Conservation (phyloP, 2,888 invertebrate species). For the Chesias legatella region DNA sequence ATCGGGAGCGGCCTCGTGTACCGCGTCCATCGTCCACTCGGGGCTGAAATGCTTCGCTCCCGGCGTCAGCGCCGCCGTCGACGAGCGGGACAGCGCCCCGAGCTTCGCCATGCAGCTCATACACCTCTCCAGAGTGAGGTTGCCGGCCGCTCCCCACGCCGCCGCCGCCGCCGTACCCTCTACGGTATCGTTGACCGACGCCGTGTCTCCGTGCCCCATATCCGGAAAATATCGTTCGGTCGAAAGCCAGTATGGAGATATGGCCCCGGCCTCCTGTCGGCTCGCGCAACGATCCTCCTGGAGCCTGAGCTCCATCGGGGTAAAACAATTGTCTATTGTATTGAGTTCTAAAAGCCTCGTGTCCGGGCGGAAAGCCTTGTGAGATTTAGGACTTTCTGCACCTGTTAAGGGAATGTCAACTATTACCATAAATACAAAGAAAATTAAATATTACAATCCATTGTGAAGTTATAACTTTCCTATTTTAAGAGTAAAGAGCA, state of each 20-base stretch:
- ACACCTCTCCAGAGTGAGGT: conserved; percentile 82
- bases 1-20: conserved; percentile 47
- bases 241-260: conserved; percentile 84
- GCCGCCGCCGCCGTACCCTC: conserved; percentile 46
- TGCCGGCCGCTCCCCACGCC: conserved; percentile 71
- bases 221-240: conserved; percentile 76
- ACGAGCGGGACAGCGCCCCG: conserved; percentile 85
- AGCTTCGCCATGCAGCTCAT: conserved; percentile 90
- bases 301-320: conserved; percentile 54
- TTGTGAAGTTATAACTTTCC: too few species aligned
- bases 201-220: conserved; percentile 60
- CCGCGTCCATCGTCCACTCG: conserved; percentile 78
- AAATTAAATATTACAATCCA: background rate
- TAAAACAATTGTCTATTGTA: conserved; percentile 66
- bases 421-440: too few species aligned
- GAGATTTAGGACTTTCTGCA: conserved; percentile 51
- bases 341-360: conserved; percentile 76
- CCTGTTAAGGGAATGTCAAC: conserved; percentile 31
- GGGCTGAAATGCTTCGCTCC: conserved; percentile 76
- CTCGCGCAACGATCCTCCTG: conserved; percentile 50
- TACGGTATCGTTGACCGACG: conserved; percentile 50
- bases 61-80: conserved; percentile 78
- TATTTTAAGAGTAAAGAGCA: too few species aligned
- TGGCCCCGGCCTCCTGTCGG: conserved; percentile 65
- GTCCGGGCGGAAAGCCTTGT: conserved; percentile 65